Percentiles rank a stretch among this genome's conserved stretches.
These are phyloP conservation scores for Rhea americana DNA, from an alignment of 2,113 vertebrate genomes.

Conservation along the genomic window DNA sequence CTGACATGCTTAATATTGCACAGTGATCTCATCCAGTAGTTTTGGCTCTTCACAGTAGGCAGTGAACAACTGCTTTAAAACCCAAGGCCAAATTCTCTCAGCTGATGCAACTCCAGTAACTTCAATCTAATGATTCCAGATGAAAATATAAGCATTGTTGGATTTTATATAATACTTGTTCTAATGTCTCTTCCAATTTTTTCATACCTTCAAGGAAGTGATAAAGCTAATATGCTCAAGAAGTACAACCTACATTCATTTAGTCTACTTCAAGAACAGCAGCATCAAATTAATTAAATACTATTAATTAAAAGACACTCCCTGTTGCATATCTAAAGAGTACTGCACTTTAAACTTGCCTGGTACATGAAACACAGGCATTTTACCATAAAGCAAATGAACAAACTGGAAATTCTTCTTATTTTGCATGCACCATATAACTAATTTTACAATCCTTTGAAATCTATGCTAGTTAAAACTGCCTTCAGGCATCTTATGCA, in stretches of 20 bases:
- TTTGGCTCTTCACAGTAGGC: slow-evolving; percentile 8
- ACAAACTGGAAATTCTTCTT: slow-evolving; percentile 48
- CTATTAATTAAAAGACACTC: slow-evolving; percentile 1
- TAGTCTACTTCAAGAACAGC: slow-evolving; percentile 1
- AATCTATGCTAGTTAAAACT: slow-evolving; percentile 18
- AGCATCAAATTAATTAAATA: slow-evolving; percentile 46
- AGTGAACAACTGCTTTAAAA: slow-evolving; percentile 26
- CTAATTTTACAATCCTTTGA: slow-evolving; percentile 27
- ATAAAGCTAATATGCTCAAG: slow-evolving; percentile 4
- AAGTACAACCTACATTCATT: background rate
- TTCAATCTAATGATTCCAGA: background rate
- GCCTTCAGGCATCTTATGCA: background rate
- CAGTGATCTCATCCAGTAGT: slow-evolving; percentile 4
- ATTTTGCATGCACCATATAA: slow-evolving; percentile 24
- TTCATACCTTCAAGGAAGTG: slow-evolving; percentile 41
- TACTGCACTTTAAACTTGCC: background rate
- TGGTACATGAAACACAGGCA: background rate
- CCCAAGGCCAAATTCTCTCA: background rate
- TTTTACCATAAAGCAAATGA: background rate
- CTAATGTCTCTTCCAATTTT: background rate
- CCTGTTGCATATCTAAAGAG: slow-evolving; percentile 6
- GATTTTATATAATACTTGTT: background rate
- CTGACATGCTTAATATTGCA: background rate
- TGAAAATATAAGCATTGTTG: background rate
- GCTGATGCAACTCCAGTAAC: background rate